Conservation (phyloP, 2,888 invertebrate genomes). For the Piscicola geometra region DNA sequence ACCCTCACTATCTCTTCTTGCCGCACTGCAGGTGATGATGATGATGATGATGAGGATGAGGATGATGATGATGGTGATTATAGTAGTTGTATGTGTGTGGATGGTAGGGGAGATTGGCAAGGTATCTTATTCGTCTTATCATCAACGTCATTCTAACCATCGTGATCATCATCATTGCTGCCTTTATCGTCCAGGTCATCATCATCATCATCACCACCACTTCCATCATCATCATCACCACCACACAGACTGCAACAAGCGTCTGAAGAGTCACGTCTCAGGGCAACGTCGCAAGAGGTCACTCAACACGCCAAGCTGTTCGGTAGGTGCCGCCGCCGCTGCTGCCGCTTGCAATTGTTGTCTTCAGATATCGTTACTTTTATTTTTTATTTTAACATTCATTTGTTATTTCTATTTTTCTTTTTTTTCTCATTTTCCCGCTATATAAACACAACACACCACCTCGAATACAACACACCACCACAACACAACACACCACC, state of each 20-base stretch:
- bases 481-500: no score
- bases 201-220: conserved; percentile 79
- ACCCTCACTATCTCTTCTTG: conserved; percentile 82
- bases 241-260: neutral
- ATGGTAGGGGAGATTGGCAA: neutral
- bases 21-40: conserved; percentile 58
- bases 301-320: neutral
- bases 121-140: conserved; percentile 46
- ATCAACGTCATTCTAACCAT: no score
- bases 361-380: no score
- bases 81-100: conserved; percentile 66
- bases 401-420: no score
- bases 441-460: no score
- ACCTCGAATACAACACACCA: no score
- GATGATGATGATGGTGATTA: conserved; percentile 74
- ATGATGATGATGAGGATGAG: conserved; percentile 70
- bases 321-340: neutral
- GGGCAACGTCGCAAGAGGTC: neutral
- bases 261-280: neutral
- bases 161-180: conserved; percentile 80
- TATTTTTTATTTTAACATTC: no score
- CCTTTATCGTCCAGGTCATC: conserved; percentile 96
- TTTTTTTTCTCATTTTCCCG: no score
- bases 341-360: no score
- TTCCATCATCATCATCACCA: conserved; percentile 60